Base-by-base conservation (phyloP, 1,140 invertebrate genomes). In the Fragariocoptes setiger region DNA sequence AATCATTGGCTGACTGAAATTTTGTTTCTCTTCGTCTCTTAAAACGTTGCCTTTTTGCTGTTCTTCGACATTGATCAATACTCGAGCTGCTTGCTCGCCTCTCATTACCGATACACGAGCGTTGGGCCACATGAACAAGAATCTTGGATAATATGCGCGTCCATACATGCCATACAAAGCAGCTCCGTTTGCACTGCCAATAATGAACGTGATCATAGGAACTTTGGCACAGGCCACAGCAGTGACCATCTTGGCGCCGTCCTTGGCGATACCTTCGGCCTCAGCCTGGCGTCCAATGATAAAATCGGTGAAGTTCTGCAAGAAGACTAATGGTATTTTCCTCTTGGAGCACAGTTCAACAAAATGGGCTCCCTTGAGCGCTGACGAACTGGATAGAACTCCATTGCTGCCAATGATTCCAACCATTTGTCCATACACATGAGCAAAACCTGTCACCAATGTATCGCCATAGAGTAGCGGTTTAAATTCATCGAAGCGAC, bases 381-480 rank as follows among this genome's bases (percentile, higher is more conserved):
- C 86, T 48, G 79, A 78, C 59, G 99, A 88, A 0, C 82, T 79
- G 60, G 94, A 94, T 3, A 99, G 61, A 2, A 99, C 86, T 35
- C 92, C 92, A 62, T 99, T 99, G 57, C 99, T 99, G 17, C 76
- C 90, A 40, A 99, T 66, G 44, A 99, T 74, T 39, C 92, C 92
- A 15, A 63, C 53, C 12, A 74, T 74, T 55, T 85, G 76, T 1
- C 90, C 90, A 61, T 83, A 86, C n/a, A 99, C 59, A 38, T 61
- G 69, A 3, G 82, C 76, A 64, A 94, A 94, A 16, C 62, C 90
- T 47, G 88, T 95, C 0, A 99, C 74, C 46, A 99, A 59, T 15
- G 86, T 94, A 46, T 88, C 76, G 2, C 88, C 90, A 55, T 82
- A 99, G 19, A 72, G 64, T n/a, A n/a, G n/a, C 48, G 74, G 71